Base-by-base conservation (phyloP, 2,113 vertebrate genomes). In the Lamprologus ornatipinnis region DNA sequence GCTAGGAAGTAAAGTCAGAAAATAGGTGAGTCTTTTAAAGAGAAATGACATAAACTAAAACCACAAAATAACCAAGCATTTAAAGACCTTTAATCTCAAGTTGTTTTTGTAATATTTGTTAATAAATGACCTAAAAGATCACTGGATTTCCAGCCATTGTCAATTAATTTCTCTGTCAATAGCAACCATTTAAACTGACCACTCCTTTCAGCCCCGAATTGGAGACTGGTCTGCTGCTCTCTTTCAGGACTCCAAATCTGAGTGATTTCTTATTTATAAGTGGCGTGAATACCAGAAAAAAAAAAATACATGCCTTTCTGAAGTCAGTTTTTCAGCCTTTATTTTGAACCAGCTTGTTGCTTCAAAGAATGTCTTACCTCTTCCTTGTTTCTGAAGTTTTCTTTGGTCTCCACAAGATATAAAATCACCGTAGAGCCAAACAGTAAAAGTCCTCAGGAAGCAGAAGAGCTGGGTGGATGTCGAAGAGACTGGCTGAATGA, bases 301-400 rank as follows among this genome's bases (percentile, higher is more conserved):
- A 47, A 47, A 49, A 51, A 12, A 51, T 51, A 19, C 9, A 28
- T 47, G 21, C 8, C 21, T 45, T 42, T 40, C 4, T 9, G 21
- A 73, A 11, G 26, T 78, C 26, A 13, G 11, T 78, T 49, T 49
- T 78, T 78, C 26, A 49, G 13, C 81, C 47, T 35, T 85, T 26
- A 35, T 47, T 81, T 58, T 55, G 6, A 78, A n/a, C 6, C 17
- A 42, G 17, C 47, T 35, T 88, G 10, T 68, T 63, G 6, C 40
- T 80, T n/a, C 8, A 23, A 53, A 51, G 35, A 78, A 78, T 78
- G 1, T 35, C 92, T 88, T 92, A 95, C 95, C 94, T 92, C 6
- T 80, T 87, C 6, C 37, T 63, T 12, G 70, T 53, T 12, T 63
- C 12, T 80, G 5, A 78, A 79, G 87, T 92, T 91, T 80, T 60